Evolutionary conservation across 2,888 invertebrate species (phyloP).

Genomic region (Galeopsomyia nigrocyanea): DNA sequence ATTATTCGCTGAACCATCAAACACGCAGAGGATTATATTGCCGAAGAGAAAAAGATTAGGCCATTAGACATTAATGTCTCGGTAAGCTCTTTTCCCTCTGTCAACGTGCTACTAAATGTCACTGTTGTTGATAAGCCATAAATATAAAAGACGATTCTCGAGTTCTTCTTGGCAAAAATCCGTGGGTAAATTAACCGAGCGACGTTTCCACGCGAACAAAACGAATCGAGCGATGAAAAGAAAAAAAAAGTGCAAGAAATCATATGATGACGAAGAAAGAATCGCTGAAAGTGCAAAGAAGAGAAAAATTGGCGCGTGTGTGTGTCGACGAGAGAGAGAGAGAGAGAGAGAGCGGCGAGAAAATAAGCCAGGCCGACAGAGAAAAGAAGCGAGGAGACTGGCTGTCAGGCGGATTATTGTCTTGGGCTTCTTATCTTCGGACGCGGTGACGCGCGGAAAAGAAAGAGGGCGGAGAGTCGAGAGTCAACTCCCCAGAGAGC

Average conservation of each 20-base stretch:
- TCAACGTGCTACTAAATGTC: not conserved
- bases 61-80: conserved; percentile 36
- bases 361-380: conserved; percentile 63
- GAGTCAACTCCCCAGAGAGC: conserved; percentile 35
- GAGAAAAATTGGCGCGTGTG: not conserved
- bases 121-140: conserved; percentile 10
- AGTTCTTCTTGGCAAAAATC: too few species aligned
- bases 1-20: conserved; percentile 24
- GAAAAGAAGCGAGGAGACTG: conserved; percentile 49
- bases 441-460: conserved; percentile 28
- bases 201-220: too few species aligned
- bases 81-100: conserved; percentile 31
- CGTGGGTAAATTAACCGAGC: too few species aligned
- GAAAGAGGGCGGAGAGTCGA: conserved; percentile 23
- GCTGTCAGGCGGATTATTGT: conserved; percentile 69
- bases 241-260: not conserved
- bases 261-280: conserved; percentile 13
- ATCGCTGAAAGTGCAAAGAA: conserved; percentile 2
- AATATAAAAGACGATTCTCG: conserved; percentile 1
- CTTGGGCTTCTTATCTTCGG: conserved; percentile 65
- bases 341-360: conserved; percentile 8
- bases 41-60: conserved; percentile 13
- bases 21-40: conserved; percentile 1
- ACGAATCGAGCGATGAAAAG: too few species aligned
- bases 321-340: not conserved